A percentile compares a stretch with the other conserved stretches of the same genome.
Evolutionary conservation across 2,113 vertebrate genomes (phyloP).

Genomic region (Globicephala melas): DNA sequence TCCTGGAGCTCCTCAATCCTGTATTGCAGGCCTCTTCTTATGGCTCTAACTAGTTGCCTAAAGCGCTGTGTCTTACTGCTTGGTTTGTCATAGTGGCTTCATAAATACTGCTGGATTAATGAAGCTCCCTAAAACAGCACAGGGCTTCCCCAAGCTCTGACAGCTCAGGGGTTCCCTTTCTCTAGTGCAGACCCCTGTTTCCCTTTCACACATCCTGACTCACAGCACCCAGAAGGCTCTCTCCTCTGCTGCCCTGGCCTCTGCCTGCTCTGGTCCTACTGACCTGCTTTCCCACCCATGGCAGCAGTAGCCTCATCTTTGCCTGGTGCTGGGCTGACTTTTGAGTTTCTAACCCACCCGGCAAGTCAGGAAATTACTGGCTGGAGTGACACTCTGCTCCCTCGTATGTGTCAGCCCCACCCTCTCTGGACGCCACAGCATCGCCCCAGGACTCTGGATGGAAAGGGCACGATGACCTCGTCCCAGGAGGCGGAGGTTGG

Average conservation of each 20-base stretch:
- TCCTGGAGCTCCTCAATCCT: neutral
- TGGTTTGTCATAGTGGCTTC: neutral
- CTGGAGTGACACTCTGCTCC: neutral
- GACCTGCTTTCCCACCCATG: neutral
- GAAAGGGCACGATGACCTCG: slow-evolving; percentile 2
- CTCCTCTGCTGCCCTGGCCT: neutral
- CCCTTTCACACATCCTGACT: neutral
- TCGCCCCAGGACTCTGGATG: neutral
- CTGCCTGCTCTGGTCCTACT: neutral
- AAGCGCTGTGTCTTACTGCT: neutral
- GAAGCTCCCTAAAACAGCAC: neutral
- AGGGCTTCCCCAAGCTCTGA: neutral
- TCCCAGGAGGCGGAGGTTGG: neutral
- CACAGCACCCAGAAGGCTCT: neutral
- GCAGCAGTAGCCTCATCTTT: neutral
- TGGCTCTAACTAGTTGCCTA: neutral
- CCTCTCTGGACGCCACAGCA: neutral
- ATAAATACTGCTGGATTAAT: neutral
- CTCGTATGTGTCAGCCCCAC: neutral
- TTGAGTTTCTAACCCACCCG: neutral
- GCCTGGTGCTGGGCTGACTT: neutral
- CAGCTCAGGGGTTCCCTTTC: neutral
- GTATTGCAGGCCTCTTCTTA: neutral
- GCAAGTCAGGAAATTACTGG: neutral
- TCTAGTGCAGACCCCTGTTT: neutral